Evolutionary conservation across 2,113 vertebrate species (phyloP).

Genomic region (Hemiprocne comata): DNA sequence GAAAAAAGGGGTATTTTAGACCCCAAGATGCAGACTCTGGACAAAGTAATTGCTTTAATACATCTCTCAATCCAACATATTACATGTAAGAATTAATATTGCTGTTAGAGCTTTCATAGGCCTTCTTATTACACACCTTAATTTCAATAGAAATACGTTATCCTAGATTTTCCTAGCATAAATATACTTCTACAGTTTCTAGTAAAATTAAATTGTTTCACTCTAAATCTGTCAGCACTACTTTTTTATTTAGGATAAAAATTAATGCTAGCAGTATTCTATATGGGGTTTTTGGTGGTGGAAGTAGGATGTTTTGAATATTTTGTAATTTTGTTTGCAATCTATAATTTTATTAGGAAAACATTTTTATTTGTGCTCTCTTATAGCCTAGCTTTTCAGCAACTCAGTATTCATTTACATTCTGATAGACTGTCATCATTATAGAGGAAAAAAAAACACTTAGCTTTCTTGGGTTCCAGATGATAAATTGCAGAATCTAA

Average conservation of each 20-base stretch:
- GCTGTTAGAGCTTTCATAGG: background rate
- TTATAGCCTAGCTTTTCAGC: background rate
- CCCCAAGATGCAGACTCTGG: background rate
- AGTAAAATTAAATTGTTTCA: background rate
- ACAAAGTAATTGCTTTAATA: background rate
- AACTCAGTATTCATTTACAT: background rate
- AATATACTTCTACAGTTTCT: background rate
- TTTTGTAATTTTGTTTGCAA: background rate
- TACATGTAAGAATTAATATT: background rate
- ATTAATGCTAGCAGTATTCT: background rate
- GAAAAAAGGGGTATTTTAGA: background rate
- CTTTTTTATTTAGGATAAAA: background rate
- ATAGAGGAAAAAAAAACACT: background rate
- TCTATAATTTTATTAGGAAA: background rate
- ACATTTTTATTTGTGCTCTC: background rate
- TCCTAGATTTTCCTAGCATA: background rate
- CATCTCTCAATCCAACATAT: background rate
- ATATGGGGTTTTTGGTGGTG: rapidly evolving
- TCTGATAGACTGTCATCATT: background rate
- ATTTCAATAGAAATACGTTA: background rate
- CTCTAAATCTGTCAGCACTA: background rate
- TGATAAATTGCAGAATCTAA: background rate
- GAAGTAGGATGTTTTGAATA: background rate
- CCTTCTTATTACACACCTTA: background rate
- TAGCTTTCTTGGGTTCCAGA: background rate